These are phyloP conservation scores for Julus scanicus DNA, from an alignment of 2,888 invertebrate species.

Conservation along the genomic window DNA sequence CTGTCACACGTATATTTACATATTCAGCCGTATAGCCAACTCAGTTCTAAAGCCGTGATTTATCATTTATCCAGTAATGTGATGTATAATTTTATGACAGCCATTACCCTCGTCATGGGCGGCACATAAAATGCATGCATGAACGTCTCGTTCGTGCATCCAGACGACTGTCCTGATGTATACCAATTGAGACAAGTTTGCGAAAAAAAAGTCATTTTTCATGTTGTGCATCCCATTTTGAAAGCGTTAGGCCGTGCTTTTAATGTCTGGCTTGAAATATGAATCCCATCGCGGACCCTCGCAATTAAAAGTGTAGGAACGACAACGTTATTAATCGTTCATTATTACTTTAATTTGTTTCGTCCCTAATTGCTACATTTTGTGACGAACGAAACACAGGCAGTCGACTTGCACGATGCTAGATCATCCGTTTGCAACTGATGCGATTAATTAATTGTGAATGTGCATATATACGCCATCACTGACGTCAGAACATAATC, in stretches of 20 bases:
- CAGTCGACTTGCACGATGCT: background rate
- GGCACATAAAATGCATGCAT: background rate
- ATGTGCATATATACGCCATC: background rate
- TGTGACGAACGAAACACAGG: background rate
- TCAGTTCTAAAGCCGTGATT: constrained; percentile 40
- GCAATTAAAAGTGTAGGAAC: constrained; percentile 15
- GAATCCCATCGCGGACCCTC: constrained; percentile 3
- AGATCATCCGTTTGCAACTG: constrained; percentile 17
- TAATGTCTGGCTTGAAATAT: constrained; percentile 1
- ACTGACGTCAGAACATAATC: background rate
- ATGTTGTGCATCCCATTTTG: background rate
- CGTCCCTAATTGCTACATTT: constrained; percentile 22
- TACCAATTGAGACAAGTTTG: background rate
- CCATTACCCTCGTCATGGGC: constrained; percentile 36
- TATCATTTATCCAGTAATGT: constrained; percentile 40
- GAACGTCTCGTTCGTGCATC: background rate
- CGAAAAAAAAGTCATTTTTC: background rate
- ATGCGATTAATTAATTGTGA: constrained; percentile 37
- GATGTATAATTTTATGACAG: constrained; percentile 37
- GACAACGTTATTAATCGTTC: constrained; percentile 40
- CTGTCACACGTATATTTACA: constrained; percentile 42
- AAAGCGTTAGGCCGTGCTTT: background rate
- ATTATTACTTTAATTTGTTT: constrained; percentile 44
- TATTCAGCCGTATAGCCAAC: background rate
- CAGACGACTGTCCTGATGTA: background rate